Conservation (phyloP, 2,797 vertebrate species). For the Acomys russatus region DNA sequence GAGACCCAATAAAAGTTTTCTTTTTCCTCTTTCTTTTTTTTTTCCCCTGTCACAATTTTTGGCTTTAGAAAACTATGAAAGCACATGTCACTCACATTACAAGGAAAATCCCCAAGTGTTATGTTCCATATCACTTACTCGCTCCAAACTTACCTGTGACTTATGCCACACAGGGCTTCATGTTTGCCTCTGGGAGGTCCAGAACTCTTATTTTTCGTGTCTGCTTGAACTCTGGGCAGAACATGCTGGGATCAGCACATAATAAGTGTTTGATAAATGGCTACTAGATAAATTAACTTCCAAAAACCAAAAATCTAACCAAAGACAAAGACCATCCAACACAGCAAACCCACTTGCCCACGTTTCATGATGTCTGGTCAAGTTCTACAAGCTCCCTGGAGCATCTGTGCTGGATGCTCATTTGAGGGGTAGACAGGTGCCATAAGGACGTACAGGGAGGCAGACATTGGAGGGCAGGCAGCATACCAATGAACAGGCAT, state of each 20-base stretch:
- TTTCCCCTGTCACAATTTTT: neutral
- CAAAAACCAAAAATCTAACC: neutral
- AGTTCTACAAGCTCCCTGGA: neutral
- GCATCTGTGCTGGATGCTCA: neutral
- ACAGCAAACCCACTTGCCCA: neutral
- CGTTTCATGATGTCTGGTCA: neutral
- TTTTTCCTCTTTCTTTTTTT: neutral
- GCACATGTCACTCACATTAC: neutral
- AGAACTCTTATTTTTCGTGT: neutral
- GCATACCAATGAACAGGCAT: neutral
- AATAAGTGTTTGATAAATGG: neutral
- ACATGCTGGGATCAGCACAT: neutral
- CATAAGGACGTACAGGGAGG: neutral
- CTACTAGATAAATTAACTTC: neutral
- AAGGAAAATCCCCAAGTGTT: neutral
- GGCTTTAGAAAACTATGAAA: neutral
- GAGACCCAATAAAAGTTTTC: neutral
- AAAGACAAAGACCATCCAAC: neutral
- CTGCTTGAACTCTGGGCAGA: neutral
- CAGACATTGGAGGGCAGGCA: neutral
- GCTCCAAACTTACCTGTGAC: neutral
- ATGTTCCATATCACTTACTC: neutral
- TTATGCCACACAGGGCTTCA: accelerated
- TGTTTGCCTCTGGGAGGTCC: neutral
- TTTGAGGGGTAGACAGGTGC: accelerated